Evolutionary conservation across 2,797 vertebrate species (phyloP).

Genomic region (Cheirogaleus major): DNA sequence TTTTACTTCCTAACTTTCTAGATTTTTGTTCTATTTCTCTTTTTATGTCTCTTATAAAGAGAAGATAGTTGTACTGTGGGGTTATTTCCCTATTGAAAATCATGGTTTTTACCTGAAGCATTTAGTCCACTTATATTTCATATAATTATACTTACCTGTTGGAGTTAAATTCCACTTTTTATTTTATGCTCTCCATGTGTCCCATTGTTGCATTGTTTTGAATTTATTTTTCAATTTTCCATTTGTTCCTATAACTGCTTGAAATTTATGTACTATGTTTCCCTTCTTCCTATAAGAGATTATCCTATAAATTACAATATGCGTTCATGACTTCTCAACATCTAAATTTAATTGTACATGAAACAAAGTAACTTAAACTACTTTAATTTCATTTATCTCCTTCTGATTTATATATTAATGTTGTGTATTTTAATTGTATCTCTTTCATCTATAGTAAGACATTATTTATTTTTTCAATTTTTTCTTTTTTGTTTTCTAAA

Average conservation of each 20-base stretch:
- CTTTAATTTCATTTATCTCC: neutral
- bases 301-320: constrained; percentile 26
- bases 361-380: constrained; percentile 24
- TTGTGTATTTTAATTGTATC: constrained; percentile 3
- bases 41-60: neutral
- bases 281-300: neutral
- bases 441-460: neutral
- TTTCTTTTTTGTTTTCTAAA: neutral
- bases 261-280: constrained; percentile 17
- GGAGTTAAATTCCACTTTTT: neutral
- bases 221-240: neutral
- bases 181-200: constrained; percentile 25
- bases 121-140: neutral
- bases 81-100: neutral
- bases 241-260: constrained; percentile 13
- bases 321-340: constrained; percentile 20
- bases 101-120: neutral
- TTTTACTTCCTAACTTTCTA: neutral
- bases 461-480: neutral
- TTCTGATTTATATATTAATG: neutral
- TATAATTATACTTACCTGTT: neutral
- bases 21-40: neutral
- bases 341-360: constrained; percentile 37
- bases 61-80: neutral
- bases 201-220: neutral